Evolutionary conservation across 1,140 invertebrate species (phyloP).

Genomic region (Chymomyza costata): DNA sequence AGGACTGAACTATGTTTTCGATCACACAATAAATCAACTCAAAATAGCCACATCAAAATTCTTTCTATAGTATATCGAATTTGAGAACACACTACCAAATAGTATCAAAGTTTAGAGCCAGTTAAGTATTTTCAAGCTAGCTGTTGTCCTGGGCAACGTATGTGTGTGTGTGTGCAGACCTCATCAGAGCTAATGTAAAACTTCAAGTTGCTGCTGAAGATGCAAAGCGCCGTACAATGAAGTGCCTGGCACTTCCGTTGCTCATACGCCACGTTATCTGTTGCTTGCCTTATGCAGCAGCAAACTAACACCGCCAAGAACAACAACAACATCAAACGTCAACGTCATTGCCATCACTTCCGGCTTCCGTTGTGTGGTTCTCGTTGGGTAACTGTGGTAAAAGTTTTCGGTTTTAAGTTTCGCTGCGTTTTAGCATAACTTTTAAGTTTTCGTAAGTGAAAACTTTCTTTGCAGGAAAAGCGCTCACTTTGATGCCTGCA

Average conservation of each 20-base stretch:
- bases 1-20: too few species aligned
- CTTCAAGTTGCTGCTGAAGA: conserved; percentile 18
- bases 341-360: conserved; percentile 24
- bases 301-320: not conserved
- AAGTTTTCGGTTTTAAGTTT: not conserved
- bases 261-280: conserved; percentile 43
- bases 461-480: conserved; percentile 45
- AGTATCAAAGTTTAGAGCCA: too few species aligned
- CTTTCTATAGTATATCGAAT: too few species aligned
- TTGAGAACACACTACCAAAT: too few species aligned
- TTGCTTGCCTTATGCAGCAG: conserved; percentile 22
- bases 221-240: conserved; percentile 20
- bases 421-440: too few species aligned
- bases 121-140: too few species aligned
- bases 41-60: too few species aligned
- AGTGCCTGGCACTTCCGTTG: conserved; percentile 13
- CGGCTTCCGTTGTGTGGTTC: conserved; percentile 7
- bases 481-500: conserved; percentile 23
- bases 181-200: too few species aligned
- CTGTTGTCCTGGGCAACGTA: too few species aligned
- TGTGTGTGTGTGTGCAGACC: too few species aligned
- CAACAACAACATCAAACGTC: too few species aligned
- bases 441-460: not conserved
- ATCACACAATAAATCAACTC: too few species aligned
- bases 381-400: not conserved